phyloP scores from a whole-genome alignment of 92 coral and sea anemone species.

The Zoanthus sansibaricus region DNA sequence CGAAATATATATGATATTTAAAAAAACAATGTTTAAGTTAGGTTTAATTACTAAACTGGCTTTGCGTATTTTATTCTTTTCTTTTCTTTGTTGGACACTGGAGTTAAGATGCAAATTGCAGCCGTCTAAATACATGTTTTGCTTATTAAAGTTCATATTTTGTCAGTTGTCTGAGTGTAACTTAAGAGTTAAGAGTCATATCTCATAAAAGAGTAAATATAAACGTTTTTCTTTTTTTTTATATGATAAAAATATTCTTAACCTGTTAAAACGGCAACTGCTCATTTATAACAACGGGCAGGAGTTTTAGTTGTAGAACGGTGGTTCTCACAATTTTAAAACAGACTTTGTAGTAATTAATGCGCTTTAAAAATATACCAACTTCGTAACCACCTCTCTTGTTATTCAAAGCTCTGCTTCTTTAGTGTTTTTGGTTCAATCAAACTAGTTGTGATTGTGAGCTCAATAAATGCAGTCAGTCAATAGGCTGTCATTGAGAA shows the following conservation, averaged over 20 bases:
- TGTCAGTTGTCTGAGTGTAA: neutral
- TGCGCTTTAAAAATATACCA: neutral
- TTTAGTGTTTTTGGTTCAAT: neutral
- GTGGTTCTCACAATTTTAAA: too few relatives aligned
- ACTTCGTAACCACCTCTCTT: neutral
- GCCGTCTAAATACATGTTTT: neutral
- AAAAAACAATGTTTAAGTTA: slow-evolving; percentile 9
- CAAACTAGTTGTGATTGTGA: neutral
- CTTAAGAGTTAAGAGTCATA: neutral
- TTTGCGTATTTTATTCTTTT: neutral
- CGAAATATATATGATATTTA: neutral
- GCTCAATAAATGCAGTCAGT: neutral
- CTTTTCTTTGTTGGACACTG: neutral
- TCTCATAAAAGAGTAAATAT: neutral
- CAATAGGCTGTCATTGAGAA: neutral
- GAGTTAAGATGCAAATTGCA: neutral
- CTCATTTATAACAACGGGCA: too few relatives aligned
- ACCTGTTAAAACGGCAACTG: too few relatives aligned
- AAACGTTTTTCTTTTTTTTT: neutral
- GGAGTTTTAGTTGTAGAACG: too few relatives aligned
- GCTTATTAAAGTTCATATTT: neutral
- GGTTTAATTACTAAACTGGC: neutral
- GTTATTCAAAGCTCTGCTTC: neutral
- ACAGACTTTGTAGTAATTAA: neutral
- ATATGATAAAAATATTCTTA: too few relatives aligned